Evolutionary conservation across 2,797 vertebrate species (phyloP).

Genomic region (Pteropus rufus): DNA sequence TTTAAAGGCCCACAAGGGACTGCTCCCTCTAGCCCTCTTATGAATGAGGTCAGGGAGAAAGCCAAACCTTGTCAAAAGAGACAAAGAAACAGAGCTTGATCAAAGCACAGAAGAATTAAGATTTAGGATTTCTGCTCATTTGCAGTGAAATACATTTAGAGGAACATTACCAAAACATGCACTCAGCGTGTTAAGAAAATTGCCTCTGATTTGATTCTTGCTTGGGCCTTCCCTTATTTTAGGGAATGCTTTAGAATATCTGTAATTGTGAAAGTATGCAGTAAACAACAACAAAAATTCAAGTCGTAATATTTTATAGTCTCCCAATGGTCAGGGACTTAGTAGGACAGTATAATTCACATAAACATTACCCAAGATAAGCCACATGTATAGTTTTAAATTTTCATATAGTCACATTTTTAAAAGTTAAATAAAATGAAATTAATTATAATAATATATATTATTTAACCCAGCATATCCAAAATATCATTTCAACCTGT

Average conservation of each 20-base stretch:
- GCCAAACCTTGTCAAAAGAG: slow-evolving; percentile 36
- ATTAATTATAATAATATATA: neutral
- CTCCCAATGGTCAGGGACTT: neutral
- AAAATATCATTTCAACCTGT: neutral
- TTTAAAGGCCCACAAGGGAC: neutral
- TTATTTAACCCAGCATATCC: neutral
- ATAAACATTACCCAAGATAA: neutral
- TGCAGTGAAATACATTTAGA: slow-evolving; percentile 6
- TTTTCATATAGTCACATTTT: neutral
- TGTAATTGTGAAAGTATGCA: neutral
- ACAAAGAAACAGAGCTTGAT: slow-evolving; percentile 49
- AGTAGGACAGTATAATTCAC: neutral
- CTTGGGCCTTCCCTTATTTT: neutral
- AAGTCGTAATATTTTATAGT: neutral
- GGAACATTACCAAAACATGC: neutral
- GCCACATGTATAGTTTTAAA: neutral
- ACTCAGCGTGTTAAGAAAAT: neutral
- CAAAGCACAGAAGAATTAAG: slow-evolving; percentile 56
- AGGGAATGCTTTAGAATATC: neutral
- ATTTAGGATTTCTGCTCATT: slow-evolving; percentile 37
- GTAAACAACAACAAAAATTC: neutral
- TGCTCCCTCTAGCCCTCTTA: neutral
- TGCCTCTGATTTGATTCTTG: neutral
- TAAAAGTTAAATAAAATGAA: neutral
- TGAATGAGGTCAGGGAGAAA: slow-evolving; percentile 38